These are phyloP conservation scores for Philopotamus ludificatus DNA, from an alignment of 1,140 invertebrate genomes.

Conservation along the genomic window DNA sequence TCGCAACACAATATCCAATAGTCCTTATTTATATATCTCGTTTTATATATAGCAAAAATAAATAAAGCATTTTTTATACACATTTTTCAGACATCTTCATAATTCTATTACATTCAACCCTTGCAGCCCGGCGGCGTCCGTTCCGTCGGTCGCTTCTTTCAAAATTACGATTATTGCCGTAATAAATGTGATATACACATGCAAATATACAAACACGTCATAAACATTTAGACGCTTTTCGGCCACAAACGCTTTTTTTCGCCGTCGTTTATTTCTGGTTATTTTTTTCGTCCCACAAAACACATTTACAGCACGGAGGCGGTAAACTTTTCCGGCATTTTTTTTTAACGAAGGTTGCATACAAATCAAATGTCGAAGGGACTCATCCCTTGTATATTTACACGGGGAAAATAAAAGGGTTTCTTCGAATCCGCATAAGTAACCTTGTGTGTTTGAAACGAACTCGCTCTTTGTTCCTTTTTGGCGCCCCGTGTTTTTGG, in stretches of 20 bases:
- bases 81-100: too few relatives aligned
- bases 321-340: slow-evolving; percentile 4
- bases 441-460: background rate
- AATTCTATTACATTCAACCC: background rate
- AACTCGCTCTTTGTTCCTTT: too few relatives aligned
- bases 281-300: background rate
- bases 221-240: background rate
- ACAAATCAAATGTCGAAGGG: slow-evolving; percentile 18
- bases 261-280: background rate
- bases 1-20: slow-evolving; percentile 9
- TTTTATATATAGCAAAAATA: too few relatives aligned
- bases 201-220: slow-evolving; percentile 3
- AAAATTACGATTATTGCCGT: background rate
- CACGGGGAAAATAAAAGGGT: background rate
- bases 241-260: background rate
- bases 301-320: slow-evolving; percentile 7
- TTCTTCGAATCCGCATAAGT: too few relatives aligned
- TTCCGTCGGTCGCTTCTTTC: background rate
- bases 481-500: too few relatives aligned
- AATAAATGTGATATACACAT: background rate
- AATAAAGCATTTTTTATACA: too few relatives aligned
- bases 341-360: slow-evolving; percentile 3
- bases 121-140: background rate
- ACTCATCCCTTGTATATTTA: background rate
- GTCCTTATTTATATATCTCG: background rate